A percentile compares a stretch with the other conserved stretches of the same genome.
Evolutionary conservation across 23 tunicate genomes (phyloP).

Genomic region (Aplidium turbinatum): DNA sequence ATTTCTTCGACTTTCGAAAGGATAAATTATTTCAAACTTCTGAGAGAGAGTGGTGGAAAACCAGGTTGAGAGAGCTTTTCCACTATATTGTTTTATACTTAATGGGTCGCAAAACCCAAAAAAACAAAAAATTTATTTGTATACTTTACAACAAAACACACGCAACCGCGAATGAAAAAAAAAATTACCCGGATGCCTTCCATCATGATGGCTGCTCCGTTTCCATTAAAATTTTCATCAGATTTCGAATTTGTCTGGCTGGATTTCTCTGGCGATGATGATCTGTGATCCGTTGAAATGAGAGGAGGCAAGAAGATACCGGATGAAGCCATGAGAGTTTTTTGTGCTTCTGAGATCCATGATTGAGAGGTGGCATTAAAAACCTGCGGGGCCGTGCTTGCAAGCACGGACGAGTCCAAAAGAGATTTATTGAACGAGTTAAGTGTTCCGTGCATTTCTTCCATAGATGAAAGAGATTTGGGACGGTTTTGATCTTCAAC

Average conservation of each 20-base stretch:
- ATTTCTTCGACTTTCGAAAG: too few species aligned
- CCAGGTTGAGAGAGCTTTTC: too few species aligned
- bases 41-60: too few species aligned
- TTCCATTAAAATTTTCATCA: background rate
- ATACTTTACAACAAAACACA: background rate
- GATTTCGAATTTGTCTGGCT: too few species aligned
- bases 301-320: conserved; percentile 45
- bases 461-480: conserved; percentile 73
- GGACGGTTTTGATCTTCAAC: conserved; percentile 52
- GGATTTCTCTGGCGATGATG: conserved; percentile 15
- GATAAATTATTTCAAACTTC: too few species aligned
- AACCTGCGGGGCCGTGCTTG: conserved; percentile 8
- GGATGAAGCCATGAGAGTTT: conserved; percentile 40
- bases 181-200: conserved; percentile 47
- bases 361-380: conserved; percentile 35
- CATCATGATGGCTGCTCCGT: conserved; percentile 24
- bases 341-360: conserved; percentile 36
- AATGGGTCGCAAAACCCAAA: too few species aligned
- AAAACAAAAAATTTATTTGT: too few species aligned
- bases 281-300: background rate
- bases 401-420: conserved; percentile 25
- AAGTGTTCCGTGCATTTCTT: conserved; percentile 81
- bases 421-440: conserved; percentile 70
- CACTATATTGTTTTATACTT: too few species aligned
- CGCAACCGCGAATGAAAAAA: too few species aligned